phyloP scores from a whole-genome alignment of 2,888 invertebrate species.

The Abrostola tripartita region DNA sequence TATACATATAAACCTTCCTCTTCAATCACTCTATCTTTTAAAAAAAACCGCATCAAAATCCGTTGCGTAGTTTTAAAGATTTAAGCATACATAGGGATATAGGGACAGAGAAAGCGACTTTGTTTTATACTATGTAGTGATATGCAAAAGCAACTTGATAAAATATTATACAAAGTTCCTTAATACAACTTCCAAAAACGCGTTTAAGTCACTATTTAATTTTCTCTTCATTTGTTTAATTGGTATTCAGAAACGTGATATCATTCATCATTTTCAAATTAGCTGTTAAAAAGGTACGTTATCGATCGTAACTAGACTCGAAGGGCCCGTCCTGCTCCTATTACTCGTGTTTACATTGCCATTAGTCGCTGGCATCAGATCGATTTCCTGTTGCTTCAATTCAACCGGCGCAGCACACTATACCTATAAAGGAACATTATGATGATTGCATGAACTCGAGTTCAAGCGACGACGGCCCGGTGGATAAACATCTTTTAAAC shows the following conservation, averaged over 20 bases:
- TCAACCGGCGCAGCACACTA: slow-evolving; percentile 25
- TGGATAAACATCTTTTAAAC: slow-evolving; percentile 32
- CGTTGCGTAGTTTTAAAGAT: too few species aligned
- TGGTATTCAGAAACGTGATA: slow-evolving; percentile 2
- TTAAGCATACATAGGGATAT: too few species aligned
- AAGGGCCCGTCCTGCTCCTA: slow-evolving; percentile 49
- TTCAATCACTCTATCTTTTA: too few species aligned
- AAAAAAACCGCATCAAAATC: too few species aligned
- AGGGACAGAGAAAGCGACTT: too few species aligned
- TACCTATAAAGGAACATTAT: slow-evolving; percentile 32
- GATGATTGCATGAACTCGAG: slow-evolving; percentile 43
- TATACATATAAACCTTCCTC: too few species aligned
- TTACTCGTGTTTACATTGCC: slow-evolving; percentile 65
- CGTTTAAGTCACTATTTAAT: background rate
- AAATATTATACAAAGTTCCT: too few species aligned
- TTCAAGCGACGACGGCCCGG: slow-evolving; percentile 32
- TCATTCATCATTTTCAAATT: slow-evolving; percentile 10
- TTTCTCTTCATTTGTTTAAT: background rate
- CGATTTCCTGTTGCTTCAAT: slow-evolving; percentile 69
- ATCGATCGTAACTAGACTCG: slow-evolving; percentile 43
- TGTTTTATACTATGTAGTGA: too few species aligned
- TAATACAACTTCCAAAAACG: too few species aligned
- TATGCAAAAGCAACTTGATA: too few species aligned
- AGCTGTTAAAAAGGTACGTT: slow-evolving; percentile 20
- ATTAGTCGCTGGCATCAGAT: slow-evolving; percentile 68